Percentiles rank a stretch among this genome's conserved stretches.
Evolutionary conservation across 2,797 vertebrate genomes (phyloP).

Genomic region (Megaceryle alcyon): DNA sequence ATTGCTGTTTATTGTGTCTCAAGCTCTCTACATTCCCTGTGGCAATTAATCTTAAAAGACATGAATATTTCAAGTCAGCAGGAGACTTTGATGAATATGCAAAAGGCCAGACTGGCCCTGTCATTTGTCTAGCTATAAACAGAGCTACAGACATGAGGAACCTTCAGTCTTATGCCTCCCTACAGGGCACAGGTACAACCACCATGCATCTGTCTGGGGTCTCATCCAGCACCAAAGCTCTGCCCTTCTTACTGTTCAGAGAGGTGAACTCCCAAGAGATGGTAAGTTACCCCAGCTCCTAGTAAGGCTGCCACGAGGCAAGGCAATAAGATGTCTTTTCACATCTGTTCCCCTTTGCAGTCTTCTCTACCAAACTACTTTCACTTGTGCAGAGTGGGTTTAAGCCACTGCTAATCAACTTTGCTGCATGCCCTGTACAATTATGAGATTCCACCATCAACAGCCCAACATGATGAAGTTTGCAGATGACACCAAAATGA

Average conservation of each 20-base stretch:
- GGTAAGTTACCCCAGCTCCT: background rate
- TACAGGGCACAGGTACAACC: background rate
- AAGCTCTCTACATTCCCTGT: background rate
- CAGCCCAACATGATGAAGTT: background rate
- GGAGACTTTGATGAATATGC: background rate
- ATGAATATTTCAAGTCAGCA: conserved; percentile 12
- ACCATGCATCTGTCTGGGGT: background rate
- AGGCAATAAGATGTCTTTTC: background rate
- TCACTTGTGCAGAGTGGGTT: background rate
- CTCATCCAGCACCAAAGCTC: background rate
- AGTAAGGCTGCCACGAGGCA: background rate
- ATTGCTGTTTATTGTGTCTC: background rate
- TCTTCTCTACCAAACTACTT: background rate
- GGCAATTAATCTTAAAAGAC: conserved; percentile 7
- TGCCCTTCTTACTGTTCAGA: background rate
- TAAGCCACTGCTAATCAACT: background rate
- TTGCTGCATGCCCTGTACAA: fast-evolving
- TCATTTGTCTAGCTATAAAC: background rate
- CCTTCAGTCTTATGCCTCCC: background rate
- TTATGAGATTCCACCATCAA: background rate
- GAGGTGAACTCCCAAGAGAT: background rate
- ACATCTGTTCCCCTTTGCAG: background rate
- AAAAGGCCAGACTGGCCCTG: background rate
- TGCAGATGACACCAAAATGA: no score
- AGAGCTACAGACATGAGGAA: background rate